Evolutionary conservation across 2,113 vertebrate genomes (phyloP), one percentile per base, ranked within the genome.

Genomic region (Pelvicachromis taeniatus): DNA sequence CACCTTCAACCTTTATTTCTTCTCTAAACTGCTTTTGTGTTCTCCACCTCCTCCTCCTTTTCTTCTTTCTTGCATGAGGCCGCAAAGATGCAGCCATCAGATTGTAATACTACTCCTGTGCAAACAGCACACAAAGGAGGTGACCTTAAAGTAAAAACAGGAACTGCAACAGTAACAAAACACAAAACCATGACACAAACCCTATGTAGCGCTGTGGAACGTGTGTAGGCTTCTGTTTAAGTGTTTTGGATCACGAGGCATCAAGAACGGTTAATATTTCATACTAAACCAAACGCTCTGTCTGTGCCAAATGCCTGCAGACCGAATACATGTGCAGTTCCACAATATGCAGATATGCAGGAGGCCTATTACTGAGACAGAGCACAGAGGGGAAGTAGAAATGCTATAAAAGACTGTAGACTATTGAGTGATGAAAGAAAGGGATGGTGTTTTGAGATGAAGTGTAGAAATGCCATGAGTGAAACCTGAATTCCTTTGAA

Each of bases 351-450:
- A 29, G 2, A 48, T 73, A 7, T 73, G 42, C 68, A 52, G 70
- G 16, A 75, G 45, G 26, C 0, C 10, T 75, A 33, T 75, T 75
- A 52, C 26, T 75, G 45, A 75, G 70, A 52, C 2, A 1, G 70
- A 52, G 4, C 45, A 52, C 45, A 29, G 26, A 75, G 42, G 68
- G 45, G 17, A 52, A 31, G 45, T 31, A n/a, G 16, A 50, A 31
- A 50, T 52, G 70, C 48, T 50, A 52, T 52, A 52, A 52, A 75
- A 52, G 45, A 5, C 6, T 50, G 42, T 14, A 50, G 26, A 75
- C 10, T 75, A 50, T 31, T 21, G 84, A 56, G 65, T 10, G 59
- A 65, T 63, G 58, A 78, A 61, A 55, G 8, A 19, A 56, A 50
- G 4, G 29, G 14, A 61, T 26, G n/a, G n/a, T 50, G 45, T 48